phyloP scores from a whole-genome alignment of 2,888 invertebrate genomes.

The Chloroclystis v-ata region DNA sequence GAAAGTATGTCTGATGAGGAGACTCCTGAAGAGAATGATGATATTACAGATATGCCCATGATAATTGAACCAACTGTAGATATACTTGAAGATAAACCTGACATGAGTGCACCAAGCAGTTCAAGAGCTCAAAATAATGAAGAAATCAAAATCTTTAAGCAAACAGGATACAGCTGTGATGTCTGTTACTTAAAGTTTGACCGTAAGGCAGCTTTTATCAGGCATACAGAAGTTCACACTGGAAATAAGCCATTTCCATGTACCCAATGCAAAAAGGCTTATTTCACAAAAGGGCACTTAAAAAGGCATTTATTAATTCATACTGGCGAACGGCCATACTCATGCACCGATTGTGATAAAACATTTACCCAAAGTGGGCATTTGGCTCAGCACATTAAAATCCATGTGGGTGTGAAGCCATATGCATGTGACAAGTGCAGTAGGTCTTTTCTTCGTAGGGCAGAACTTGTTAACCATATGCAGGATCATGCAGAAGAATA shows the following conservation, averaged over 20 bases:
- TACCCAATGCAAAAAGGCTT: neutral
- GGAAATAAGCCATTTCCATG: neutral
- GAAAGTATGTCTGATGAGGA: neutral
- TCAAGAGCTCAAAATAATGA: neutral
- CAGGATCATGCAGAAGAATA: neutral
- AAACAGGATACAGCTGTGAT: neutral
- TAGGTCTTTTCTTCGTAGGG: neutral
- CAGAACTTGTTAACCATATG: neutral
- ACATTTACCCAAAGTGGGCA: neutral
- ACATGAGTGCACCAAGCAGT: neutral
- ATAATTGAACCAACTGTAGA: neutral
- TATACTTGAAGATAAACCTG: neutral
- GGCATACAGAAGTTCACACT: neutral
- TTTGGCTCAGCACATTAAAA: neutral
- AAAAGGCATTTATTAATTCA: neutral
- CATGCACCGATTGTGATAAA: neutral
- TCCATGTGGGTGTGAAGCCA: neutral
- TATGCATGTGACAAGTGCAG: neutral
- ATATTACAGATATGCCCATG: neutral
- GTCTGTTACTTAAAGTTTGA: neutral
- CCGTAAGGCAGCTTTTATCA: neutral
- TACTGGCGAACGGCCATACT: neutral
- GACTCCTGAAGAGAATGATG: neutral
- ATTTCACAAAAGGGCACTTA: neutral
- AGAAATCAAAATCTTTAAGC: neutral